Evolutionary conservation across 2,113 vertebrate species (phyloP), one percentile per base, ranked within the genome.

Genomic region (Hiodon tergisus): DNA sequence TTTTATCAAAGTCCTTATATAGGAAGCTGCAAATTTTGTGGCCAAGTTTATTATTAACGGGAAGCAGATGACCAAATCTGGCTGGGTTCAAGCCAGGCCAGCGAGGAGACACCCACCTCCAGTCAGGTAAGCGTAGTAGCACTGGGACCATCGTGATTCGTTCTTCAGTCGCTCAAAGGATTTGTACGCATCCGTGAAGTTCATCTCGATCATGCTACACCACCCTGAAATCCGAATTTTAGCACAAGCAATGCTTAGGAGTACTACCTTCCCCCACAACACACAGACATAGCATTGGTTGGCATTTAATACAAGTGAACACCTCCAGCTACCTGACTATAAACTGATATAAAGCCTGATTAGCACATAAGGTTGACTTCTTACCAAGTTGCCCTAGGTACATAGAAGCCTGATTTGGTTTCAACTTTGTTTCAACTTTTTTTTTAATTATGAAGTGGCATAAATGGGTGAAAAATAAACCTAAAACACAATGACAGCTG

Each of bases 141-240:
- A 99, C 86, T 99, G 97, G 0, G 97, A 99, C 97, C 97, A 99
- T 72, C 97, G 88, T 0, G 97, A 99, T 79, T 99, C 97, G 2
- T 96, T 95, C 81, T 98, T 99, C 71, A 99, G 94, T 71, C 97
- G 89, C 81, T 96, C 95, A 4, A 98, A 99, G 11, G 96, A 93
- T 77, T 91, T 88, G 81, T 90, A 95, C 0, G 94, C 97, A 4
- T 98, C 97, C 82, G 96, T 93, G 83, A 97, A 99, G 81, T 95
- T 98, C 93, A 99, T 91, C 88, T 98, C 96, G 67, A 99, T 98
- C 97, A 98, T 99, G 90, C 97, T 99, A 81, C 97, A 99, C 97
- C 97, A 99, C 52, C 97, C 97, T 99, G 80, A 17, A 76, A 78
- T 47, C 9, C 14, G 11, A n/a, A 58, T 13, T 50, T 3, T 50